Evolutionary conservation across 2,888 invertebrate species (phyloP).

Genomic region (Andrena fulva): DNA sequence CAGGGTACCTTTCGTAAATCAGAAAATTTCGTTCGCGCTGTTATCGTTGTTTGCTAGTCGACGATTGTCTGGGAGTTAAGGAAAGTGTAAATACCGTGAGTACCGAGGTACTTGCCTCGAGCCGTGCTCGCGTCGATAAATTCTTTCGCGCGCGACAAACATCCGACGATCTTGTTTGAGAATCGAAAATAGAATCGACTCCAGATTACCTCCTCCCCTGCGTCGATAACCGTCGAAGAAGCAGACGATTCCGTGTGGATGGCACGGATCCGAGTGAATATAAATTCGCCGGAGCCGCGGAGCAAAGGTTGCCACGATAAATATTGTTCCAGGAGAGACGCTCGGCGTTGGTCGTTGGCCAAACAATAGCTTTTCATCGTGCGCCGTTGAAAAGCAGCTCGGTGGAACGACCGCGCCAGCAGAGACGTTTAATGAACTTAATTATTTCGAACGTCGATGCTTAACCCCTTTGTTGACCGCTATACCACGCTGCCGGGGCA

Average conservation of each 20-base stretch:
- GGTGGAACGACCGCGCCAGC: slow-evolving; percentile 58
- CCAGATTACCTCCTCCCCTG: neutral
- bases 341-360: slow-evolving; percentile 36
- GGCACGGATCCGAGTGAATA: slow-evolving; percentile 54
- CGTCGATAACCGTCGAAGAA: neutral
- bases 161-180: neutral
- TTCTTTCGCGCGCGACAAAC: neutral
- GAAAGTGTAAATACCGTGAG: slow-evolving; percentile 19
- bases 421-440: slow-evolving; percentile 61
- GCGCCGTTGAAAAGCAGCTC: slow-evolving; percentile 58
- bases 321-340: slow-evolving; percentile 63
- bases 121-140: neutral
- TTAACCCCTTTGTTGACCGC: slow-evolving; percentile 62
- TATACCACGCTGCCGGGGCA: slow-evolving; percentile 44
- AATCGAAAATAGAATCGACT: slow-evolving; percentile 2
- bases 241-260: neutral
- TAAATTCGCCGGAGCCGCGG: slow-evolving; percentile 52
- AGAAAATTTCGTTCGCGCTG: slow-evolving; percentile 47
- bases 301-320: slow-evolving; percentile 71
- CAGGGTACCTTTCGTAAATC: slow-evolving; percentile 7
- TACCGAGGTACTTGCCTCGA: neutral
- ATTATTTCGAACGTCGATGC: slow-evolving; percentile 65
- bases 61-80: slow-evolving; percentile 21
- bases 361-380: slow-evolving; percentile 65
- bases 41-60: slow-evolving; percentile 34